Percentiles rank a stretch among this genome's conserved stretches.
phyloP scores from a whole-genome alignment of 2,113 vertebrate genomes.

The Eidolon helvum region DNA sequence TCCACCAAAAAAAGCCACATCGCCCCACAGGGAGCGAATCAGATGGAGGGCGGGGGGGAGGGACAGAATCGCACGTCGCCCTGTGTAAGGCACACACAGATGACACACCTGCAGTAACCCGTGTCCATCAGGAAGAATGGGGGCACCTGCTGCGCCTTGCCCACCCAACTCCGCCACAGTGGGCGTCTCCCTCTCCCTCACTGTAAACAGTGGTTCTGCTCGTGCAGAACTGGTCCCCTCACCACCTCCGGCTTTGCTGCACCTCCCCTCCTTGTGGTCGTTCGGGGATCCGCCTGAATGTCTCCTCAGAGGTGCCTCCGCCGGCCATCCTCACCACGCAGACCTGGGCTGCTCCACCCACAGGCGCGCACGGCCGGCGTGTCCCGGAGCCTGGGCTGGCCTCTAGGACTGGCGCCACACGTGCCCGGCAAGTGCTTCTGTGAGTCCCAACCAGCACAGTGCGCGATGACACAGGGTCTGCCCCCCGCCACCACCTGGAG shows the following conservation, averaged over 20 bases:
- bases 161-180: not conserved
- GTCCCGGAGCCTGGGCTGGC: not conserved
- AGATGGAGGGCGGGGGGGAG: not conserved
- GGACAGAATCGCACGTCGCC: too few species aligned
- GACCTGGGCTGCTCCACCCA: too few species aligned
- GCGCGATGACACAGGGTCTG: not conserved
- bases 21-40: not conserved
- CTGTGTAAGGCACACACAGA: too few species aligned
- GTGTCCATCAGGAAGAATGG: too few species aligned
- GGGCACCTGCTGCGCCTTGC: not conserved
- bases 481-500: not conserved
- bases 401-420: not conserved
- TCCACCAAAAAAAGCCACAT: too few species aligned
- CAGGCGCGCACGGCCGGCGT: too few species aligned
- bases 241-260: not conserved
- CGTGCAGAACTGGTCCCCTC: not conserved
- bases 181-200: too few species aligned
- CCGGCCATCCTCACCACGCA: too few species aligned
- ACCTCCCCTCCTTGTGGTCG: not conserved
- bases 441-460: too few species aligned
- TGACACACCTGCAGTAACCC: too few species aligned
- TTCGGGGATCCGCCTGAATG: not conserved
- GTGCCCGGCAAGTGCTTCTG: not conserved
- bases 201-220: not conserved
- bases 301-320: not conserved